These are phyloP conservation scores for Tipula helvola DNA, from an alignment of 2,888 invertebrate genomes.

Conservation along the genomic window DNA sequence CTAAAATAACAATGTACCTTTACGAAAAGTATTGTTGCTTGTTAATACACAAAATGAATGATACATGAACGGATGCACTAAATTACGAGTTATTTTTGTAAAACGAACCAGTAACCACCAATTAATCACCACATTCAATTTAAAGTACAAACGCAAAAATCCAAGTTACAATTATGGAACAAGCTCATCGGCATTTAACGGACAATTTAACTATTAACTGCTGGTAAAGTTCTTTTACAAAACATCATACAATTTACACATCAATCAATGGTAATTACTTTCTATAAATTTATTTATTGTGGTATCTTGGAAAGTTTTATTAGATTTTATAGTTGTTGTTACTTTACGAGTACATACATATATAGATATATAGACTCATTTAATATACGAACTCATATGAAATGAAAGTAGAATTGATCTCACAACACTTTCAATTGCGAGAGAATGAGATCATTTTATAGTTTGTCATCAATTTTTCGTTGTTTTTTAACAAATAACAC, in stretches of 20 bases:
- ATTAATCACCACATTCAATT: neutral
- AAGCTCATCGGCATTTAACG: neutral
- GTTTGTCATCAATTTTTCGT: neutral
- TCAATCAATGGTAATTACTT: neutral
- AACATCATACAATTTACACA: neutral
- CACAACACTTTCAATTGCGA: neutral
- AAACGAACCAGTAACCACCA: neutral
- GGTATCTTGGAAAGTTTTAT: neutral
- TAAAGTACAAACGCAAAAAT: neutral
- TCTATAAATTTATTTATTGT: neutral
- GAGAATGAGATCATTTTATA: neutral
- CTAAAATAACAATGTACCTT: neutral
- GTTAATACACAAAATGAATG: neutral
- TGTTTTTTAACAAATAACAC: neutral
- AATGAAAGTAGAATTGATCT: neutral
- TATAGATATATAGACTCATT: neutral
- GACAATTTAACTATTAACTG: neutral
- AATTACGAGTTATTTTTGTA: neutral
- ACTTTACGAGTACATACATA: neutral
- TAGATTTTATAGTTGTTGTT: neutral
- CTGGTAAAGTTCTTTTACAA: neutral
- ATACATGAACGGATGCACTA: neutral
- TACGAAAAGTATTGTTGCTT: neutral
- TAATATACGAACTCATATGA: neutral
- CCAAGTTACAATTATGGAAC: neutral